Base-by-base conservation (phyloP, 92 coral and sea anemone genomes). In the Umimayanthus kanabou region DNA sequence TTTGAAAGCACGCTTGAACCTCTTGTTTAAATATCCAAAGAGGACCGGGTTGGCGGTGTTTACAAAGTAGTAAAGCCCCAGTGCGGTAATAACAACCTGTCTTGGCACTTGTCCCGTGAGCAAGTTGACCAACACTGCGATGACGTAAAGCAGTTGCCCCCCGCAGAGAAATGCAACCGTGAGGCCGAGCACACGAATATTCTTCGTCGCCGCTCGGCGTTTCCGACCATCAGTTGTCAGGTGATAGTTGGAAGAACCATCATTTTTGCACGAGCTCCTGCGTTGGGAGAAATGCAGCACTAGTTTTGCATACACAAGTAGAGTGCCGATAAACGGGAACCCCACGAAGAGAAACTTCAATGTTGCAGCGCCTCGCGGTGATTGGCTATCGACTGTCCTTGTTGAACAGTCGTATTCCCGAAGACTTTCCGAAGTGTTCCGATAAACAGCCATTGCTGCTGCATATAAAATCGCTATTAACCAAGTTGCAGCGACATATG, bases 141-240 rank as follows among this genome's bases (percentile, higher is more conserved):
- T 81, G 26, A 93, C 64, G 73, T 93, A 88, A 9, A 85, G 90
- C 83, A 91, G 76, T 76, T 92, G 89, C 70, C 98, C 92, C 73
- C 89, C 85, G 74, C 91, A 89, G 72, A 90, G 76, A 9, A 92
- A 77, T 39, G 87, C 91, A 1, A 86, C 84, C 0, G 91, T 82
- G 28, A 94, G 79, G 18, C 85, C 90, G 37, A 93, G 90, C 81
- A 94, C 93, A 76, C 89, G 92, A 80, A 93, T 91, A 80, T 94
- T 94, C 87, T 93, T 94, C 81, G 85, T 79, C 75, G 91, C 89
- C 14, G 91, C 90, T 82, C 95, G 92, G 72, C 72, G 89, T 71
- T 85, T 94, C 26, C 95, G 82, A 82, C 92, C 94, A 15, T 87
- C 95, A 69, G 85, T 88, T 85, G 95, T 93, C 79, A 93, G 88